Evolutionary conservation across 2,113 vertebrate species (phyloP).

Genomic region (Anguilla japonica): DNA sequence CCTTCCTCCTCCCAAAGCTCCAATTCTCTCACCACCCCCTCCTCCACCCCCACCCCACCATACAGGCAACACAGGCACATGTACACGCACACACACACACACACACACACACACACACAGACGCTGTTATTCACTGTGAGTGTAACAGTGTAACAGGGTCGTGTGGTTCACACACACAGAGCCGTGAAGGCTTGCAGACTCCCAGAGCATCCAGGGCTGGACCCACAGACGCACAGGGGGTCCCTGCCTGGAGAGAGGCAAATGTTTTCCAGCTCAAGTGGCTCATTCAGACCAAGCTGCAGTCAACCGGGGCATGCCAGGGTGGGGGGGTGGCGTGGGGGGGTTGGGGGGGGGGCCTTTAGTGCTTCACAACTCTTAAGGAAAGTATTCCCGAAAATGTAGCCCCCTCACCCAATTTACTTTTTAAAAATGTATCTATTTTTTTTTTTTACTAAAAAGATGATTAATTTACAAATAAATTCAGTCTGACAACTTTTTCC

Average conservation of each 20-base stretch:
- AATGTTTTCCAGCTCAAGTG: neutral
- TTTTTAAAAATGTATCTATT: neutral
- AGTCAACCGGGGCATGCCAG: neutral
- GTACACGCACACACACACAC: neutral
- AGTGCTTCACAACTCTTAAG: neutral
- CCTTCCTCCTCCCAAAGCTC: neutral
- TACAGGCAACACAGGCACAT: neutral
- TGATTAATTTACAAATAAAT: neutral
- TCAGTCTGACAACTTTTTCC: neutral
- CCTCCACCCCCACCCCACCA: neutral
- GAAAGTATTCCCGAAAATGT: neutral
- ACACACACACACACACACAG: neutral
- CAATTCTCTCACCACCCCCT: neutral
- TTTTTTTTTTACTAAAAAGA: neutral
- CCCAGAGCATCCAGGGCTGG: neutral
- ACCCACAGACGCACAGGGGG: neutral
- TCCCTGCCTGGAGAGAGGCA: neutral
- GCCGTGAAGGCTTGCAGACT: neutral
- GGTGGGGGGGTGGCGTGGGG: neutral
- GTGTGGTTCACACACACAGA: neutral
- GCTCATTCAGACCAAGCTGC: neutral
- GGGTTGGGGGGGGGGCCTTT: neutral
- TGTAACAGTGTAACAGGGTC: neutral
- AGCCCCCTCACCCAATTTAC: neutral
- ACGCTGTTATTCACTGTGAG: neutral